Conservation (phyloP, 2,113 vertebrate species). For the Rattus rattus region DNA sequence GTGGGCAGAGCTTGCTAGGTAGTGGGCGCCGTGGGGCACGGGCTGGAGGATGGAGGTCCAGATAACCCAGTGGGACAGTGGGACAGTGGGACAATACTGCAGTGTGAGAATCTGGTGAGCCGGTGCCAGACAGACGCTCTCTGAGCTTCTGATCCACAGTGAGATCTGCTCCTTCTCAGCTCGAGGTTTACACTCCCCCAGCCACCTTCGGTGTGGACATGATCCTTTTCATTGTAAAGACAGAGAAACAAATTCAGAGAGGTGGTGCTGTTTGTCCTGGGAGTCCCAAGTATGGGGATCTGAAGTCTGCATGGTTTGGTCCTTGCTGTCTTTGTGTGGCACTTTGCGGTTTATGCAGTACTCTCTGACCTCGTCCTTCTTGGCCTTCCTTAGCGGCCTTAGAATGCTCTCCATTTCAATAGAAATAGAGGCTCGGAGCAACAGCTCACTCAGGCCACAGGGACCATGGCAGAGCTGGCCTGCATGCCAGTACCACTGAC, state of each 20-base stretch:
- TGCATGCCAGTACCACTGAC: not conserved
- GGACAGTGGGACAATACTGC: not conserved
- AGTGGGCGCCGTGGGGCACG: not conserved
- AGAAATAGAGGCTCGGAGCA: not conserved
- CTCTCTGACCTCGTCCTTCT: not conserved
- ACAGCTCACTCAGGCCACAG: not conserved
- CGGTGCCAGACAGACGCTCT: rapidly evolving
- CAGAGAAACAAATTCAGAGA: not conserved
- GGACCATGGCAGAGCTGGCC: not conserved
- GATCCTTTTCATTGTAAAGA: not conserved
- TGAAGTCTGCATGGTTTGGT: not conserved
- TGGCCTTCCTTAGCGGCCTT: not conserved
- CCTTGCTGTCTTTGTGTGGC: not conserved
- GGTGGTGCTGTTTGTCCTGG: not conserved
- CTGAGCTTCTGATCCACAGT: not conserved
- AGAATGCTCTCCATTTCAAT: not conserved
- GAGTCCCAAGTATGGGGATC: not conserved
- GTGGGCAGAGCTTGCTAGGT: not conserved
- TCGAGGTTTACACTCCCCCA: not conserved
- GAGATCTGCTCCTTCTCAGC: not conserved
- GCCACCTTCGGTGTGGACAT: not conserved
- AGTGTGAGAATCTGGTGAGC: not conserved
- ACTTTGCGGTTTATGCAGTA: not conserved
- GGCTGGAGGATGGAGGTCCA: not conserved
- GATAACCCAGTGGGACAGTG: too few species aligned